Evolutionary conservation across 1,140 invertebrate genomes (phyloP), one percentile per base, ranked within the genome.

Genomic region (Solenopsis fugax): DNA sequence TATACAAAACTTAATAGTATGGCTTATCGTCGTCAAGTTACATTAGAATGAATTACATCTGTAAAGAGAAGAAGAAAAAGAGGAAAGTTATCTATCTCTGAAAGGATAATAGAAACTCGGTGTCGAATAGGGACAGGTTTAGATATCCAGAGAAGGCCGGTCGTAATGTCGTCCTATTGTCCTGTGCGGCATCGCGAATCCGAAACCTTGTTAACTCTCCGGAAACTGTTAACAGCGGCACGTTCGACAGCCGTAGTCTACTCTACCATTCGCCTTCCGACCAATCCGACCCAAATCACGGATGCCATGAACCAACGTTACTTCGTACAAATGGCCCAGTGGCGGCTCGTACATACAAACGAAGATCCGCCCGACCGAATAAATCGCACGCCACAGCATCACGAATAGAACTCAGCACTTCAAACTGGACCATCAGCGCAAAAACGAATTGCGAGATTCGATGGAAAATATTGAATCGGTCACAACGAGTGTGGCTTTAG

Each of bases 181-280:
- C 90, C 91, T 34, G 91, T 62, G 87, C 87, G 73, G 76, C 80
- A 67, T 86, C 87, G 89, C 90, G 88, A 85, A 90, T 91, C 80
- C 88, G 88, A 93, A 93, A 93, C 89, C 92, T 93, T 89, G 92
- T 93, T 92, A 93, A 92, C 92, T 93, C 90, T 77, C 91, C 92
- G 92, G 92, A 93, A 93, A 93, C 92, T 91, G 92, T 93, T 93
- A 93, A 91, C 91, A 91, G 91, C 88, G 86, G 87, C 88, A 89
- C 89, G 92, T 93, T 92, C 89, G 88, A 89, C 89, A 71, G 67
- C 58, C 60, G 62, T 71, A 52, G 60, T 37, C 37, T 54, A 73
- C 52, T 86, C 75, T 62, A 72, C 85, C 72, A 65, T 88, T 85
- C 58, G 86, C 56, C 85, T 78, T 73, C 84, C 84, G 75, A 69